A percentile compares a stretch with the other conserved stretches of the same genome.
Conservation (phyloP, 2,888 invertebrate species). For the Tetrapedia diversipes region DNA sequence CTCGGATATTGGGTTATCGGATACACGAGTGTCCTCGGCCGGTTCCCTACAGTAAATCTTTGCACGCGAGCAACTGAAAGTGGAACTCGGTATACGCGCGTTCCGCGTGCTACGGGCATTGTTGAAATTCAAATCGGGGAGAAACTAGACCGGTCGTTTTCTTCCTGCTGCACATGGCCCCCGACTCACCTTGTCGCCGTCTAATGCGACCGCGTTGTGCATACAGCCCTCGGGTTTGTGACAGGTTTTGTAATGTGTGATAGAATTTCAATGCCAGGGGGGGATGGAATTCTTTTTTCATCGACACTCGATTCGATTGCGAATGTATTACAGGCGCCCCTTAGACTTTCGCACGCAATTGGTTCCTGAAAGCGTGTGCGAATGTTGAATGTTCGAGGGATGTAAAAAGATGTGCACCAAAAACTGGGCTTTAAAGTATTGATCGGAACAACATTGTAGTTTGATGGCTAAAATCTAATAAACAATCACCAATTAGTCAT, state of each 20-base stretch:
- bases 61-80: constrained; percentile 52
- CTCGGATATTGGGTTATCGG: constrained; percentile 75
- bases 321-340: too few species aligned
- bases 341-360: too few species aligned
- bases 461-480: too few species aligned
- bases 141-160: constrained; percentile 45
- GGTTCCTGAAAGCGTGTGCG: too few species aligned
- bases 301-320: too few species aligned
- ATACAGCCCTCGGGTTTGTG: neutral
- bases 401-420: too few species aligned
- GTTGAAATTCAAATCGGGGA: constrained; percentile 61
- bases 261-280: neutral
- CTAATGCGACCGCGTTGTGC: neutral
- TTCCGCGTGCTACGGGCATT: constrained; percentile 33
- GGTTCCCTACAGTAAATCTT: constrained; percentile 57
- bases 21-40: constrained; percentile 70
- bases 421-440: too few species aligned
- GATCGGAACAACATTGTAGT: too few species aligned
- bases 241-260: neutral
- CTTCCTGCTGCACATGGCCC: too few species aligned
- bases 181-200: neutral
- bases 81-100: constrained; percentile 54
- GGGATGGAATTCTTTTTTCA: too few species aligned
- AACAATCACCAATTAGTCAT: too few species aligned
- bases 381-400: too few species aligned